Evolutionary conservation across 2,113 vertebrate species (phyloP), one percentile per base, ranked within the genome.

Genomic region (Aix galericulata): DNA sequence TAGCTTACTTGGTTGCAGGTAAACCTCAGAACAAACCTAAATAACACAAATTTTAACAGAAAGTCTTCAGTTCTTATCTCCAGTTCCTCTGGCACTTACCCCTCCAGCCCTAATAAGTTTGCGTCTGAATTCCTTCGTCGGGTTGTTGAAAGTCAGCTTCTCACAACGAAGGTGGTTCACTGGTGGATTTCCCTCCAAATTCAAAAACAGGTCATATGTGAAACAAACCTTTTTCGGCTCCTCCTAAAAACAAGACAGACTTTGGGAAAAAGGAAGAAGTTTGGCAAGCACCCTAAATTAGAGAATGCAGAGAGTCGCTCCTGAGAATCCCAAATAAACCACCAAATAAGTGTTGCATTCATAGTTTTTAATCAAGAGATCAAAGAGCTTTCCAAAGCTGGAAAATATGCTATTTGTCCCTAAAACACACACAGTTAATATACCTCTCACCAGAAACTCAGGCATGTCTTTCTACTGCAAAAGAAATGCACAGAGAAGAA

Each of bases 141-240:
- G 99, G 97, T 99, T 99, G 98, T 99, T 99, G 97, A 99, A 99
- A 92, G 99, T 99, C 93, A 99, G 98, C 82, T 99, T 99, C 98
- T 99, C 99, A 42, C 99, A 99, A 92, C 99, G 99, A 74, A 99
- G 98, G 95, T 99, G 99, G 98, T 99, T 99, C 89, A 99, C 99
- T 0, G 99, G 99, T 1, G 99, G 99, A 95, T 99, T 99, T 40
- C 99, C 99, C 97, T 99, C 99, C 98, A 99, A 96, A 95, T 99
- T 99, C 79, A 99, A 98, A 96, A 99, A 99, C 48, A 99, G 98
- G 98, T 99, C 99, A 0, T 99, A 99, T 26, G 99, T 99, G 96
- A 99, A 99, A 94, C 98, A 99, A 67, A 99, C 99, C 94, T 98
- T 99, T 96, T 99, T 99, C 1, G 99, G 99, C 96, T 99, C 99